These are phyloP conservation scores for Didymodactylos carnosus DNA, from an alignment of 2,888 invertebrate species.

Conservation along the genomic window DNA sequence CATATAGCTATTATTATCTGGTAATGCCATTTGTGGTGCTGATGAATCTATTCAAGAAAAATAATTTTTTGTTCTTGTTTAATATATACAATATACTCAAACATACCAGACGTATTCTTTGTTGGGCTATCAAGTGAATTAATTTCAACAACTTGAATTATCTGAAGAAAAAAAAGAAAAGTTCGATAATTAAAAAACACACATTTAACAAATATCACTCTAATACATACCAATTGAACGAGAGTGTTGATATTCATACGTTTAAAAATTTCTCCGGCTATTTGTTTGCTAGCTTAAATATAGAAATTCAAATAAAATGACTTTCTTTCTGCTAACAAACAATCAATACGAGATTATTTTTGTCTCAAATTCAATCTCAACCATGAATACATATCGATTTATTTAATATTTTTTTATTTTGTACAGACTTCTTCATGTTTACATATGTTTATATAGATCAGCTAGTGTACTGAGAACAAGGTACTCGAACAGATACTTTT, in stretches of 20 bases:
- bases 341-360: no score
- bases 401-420: no score
- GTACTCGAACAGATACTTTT: no score
- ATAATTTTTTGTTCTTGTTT: not conserved
- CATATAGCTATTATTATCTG: not conserved
- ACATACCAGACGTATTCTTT: not conserved
- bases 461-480: no score
- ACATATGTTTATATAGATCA: no score
- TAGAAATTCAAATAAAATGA: no score
- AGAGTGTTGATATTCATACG: slow-evolving; percentile 34
- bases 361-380: no score
- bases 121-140: not conserved
- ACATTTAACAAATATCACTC: not conserved
- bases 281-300: slow-evolving; percentile 7
- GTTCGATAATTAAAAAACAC: not conserved
- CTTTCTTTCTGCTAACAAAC: no score
- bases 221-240: slow-evolving; percentile 29
- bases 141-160: slow-evolving; percentile 1
- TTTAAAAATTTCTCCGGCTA: slow-evolving; percentile 33
- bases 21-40: not conserved
- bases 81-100: no score
- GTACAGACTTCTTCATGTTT: no score
- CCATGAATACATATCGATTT: no score
- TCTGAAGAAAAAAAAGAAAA: not conserved
- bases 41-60: not conserved